Evolutionary conservation across 1,140 invertebrate genomes (phyloP), one percentile per base, ranked within the genome.

Genomic region (Nautilus pompilius): DNA sequence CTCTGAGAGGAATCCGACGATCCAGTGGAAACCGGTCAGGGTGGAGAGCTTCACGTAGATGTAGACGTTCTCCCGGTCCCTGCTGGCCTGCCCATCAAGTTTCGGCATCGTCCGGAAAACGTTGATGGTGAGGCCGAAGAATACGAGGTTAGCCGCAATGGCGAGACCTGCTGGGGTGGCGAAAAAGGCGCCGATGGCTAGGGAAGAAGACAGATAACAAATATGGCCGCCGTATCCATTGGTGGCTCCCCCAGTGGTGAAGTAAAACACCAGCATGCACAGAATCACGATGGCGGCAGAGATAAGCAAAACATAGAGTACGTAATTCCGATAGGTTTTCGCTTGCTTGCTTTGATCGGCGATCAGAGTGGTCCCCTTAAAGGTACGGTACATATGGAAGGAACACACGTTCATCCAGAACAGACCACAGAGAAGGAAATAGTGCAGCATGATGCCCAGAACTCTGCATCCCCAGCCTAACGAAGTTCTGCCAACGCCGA

Each of bases 21-120:
- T 78, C 87, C 87, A 88, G 5, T 84, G 83, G 5, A 87, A 65
- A 4, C 87, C 87, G 82, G 85, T 86, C 20, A 87, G 69, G 5
- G 17, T 45, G 1, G 62, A 67, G 4, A 72, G 33, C 22, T 66
- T 64, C 8, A 64, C 24, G 58, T 62, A 69, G 26, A 69, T 63
- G 28, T 22, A 29, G 6, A 68, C 58, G 36, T 66, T 41, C 6
- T 62, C 45, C 36, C 28, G 51, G 3, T 54, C 59, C 20, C 20
- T n/a, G 15, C 48, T 29, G 6, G 26, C 15, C 6, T n/a, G n/a
- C 20, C 15, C 46, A 4, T 34, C 30, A 6, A 29, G 36, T 33
- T 46, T 58, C 15, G 51, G 26, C 55, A 30, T 46, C 13, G 60
- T 41, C 53, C 33, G 22, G 17, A 71, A 62, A 2, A 48, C 53